Evolutionary conservation across 2,797 vertebrate species (phyloP).

Genomic region (Heteromormyrus szaboi): DNA sequence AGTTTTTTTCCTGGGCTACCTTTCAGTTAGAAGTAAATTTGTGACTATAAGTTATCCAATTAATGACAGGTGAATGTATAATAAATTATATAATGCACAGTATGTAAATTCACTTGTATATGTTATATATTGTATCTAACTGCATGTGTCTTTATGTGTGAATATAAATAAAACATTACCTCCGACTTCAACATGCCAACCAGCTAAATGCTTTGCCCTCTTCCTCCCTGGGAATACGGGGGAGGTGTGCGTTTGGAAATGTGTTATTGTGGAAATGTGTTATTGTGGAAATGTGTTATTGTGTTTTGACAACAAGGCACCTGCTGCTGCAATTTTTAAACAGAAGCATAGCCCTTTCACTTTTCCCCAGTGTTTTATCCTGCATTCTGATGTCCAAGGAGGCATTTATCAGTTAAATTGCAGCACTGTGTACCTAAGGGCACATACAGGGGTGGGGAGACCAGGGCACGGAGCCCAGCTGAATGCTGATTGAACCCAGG

Average conservation of each 20-base stretch:
- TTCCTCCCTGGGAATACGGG: neutral
- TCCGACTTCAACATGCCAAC: neutral
- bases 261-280: neutral
- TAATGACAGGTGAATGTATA: neutral
- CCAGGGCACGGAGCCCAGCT: neutral
- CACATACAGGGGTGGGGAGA: neutral
- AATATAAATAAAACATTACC: neutral
- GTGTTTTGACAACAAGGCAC: slow-evolving; percentile 1
- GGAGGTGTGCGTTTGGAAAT: neutral
- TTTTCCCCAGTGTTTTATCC: neutral
- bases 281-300: neutral
- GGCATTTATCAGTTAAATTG: neutral
- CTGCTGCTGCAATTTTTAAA: neutral
- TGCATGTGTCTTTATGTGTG: neutral
- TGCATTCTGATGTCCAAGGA: neutral
- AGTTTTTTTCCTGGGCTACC: neutral
- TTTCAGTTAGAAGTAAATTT: neutral
- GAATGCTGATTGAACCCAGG: neutral
- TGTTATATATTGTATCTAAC: neutral
- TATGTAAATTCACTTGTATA: neutral
- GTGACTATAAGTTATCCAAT: neutral
- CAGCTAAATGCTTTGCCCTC: neutral
- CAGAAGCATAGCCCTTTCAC: neutral
- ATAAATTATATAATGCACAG: neutral
- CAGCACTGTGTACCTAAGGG: neutral